A percentile compares a stretch with the other conserved stretches of the same genome.
These are phyloP conservation scores for Heliocidaris tuberculata DNA, from an alignment of 35 echinoderm and acorn worm genomes.

Conservation along the genomic window DNA sequence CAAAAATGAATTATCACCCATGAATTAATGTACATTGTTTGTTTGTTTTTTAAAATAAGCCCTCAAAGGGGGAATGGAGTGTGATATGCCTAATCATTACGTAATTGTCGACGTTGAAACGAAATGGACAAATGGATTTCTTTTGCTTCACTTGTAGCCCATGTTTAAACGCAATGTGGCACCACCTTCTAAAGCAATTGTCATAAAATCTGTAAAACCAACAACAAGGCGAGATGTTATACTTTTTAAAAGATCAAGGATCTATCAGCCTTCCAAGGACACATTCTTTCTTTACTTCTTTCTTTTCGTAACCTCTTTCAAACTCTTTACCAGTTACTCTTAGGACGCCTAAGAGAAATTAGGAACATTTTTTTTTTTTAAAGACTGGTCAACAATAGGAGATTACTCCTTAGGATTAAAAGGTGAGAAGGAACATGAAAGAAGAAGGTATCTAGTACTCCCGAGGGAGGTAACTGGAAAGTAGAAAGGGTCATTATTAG, in stretches of 20 bases:
- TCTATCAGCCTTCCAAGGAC: not conserved
- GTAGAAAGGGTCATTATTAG: not conserved
- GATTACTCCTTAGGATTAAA: not conserved
- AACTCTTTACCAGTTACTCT: not conserved
- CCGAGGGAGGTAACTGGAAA: not conserved
- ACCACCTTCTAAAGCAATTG: not conserved
- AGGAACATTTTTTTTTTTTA: not conserved
- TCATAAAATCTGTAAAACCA: not conserved
- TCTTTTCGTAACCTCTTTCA: not conserved
- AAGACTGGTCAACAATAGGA: not conserved
- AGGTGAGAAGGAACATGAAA: not conserved
- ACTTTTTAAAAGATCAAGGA: not conserved
- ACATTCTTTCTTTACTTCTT: not conserved
- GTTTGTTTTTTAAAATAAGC: too few relatives aligned
- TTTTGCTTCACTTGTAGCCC: not conserved
- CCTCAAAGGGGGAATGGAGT: not conserved
- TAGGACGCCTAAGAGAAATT: too few relatives aligned
- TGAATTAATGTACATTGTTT: not conserved
- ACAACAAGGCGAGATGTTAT: not conserved
- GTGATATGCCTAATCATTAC: not conserved
- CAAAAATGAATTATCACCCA: not conserved
- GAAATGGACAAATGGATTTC: not conserved
- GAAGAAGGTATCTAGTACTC: not conserved
- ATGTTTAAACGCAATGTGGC: not conserved
- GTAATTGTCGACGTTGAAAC: too few relatives aligned